Conservation (phyloP, 2,797 vertebrate genomes). For the Eremophila alpestris region DNA sequence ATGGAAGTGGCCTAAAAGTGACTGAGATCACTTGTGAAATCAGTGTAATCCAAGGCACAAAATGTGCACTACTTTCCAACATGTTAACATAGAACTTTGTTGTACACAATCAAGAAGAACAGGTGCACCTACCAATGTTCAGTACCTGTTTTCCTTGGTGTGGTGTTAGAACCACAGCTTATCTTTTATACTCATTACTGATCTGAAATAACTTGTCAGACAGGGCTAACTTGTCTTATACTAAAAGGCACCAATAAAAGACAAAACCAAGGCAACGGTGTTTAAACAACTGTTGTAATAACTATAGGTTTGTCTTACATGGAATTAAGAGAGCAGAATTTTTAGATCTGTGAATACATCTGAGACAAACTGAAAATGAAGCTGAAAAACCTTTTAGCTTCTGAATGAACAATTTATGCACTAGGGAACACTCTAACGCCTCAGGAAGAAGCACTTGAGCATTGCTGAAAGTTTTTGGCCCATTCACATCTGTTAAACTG, state of each 20-base stretch:
- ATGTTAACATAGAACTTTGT: not conserved
- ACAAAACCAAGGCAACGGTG: not conserved
- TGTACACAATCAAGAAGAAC: not conserved
- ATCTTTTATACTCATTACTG: not conserved
- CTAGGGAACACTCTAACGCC: not conserved
- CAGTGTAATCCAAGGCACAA: not conserved
- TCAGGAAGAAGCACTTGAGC: not conserved
- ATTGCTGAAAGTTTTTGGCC: not conserved
- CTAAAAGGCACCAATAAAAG: not conserved
- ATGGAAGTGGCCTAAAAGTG: not conserved
- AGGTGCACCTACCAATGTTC: not conserved
- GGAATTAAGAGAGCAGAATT: not conserved
- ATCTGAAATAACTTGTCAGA: not conserved
- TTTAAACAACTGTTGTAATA: not conserved
- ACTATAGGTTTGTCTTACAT: not conserved
- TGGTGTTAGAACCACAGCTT: not conserved
- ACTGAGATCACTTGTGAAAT: not conserved
- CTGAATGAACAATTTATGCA: not conserved
- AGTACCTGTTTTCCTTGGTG: not conserved
- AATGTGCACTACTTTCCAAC: fast-evolving
- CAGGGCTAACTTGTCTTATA: not conserved
- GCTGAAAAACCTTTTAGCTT: not conserved
- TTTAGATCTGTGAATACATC: not conserved
- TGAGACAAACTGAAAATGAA: not conserved
- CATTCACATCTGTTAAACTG: not conserved